Percentiles rank a stretch among this genome's conserved stretches.
phyloP scores from a whole-genome alignment of 2,113 vertebrate genomes.

The Neopipo cinnamomea region DNA sequence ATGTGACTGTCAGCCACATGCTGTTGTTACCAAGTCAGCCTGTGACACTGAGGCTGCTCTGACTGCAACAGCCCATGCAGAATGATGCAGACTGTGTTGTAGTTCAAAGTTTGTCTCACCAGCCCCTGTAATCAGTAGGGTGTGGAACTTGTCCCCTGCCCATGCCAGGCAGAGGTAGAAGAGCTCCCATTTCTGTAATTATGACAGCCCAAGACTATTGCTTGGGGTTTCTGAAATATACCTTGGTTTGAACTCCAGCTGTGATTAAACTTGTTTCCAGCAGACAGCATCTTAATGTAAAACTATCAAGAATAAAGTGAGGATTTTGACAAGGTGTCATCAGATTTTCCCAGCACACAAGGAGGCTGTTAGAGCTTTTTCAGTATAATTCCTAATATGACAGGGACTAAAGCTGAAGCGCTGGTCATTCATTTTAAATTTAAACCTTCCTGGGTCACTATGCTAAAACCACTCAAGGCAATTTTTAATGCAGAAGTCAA shows the following conservation, averaged over 20 bases:
- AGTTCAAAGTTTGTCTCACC: background rate
- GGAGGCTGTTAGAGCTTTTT: background rate
- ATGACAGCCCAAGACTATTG: background rate
- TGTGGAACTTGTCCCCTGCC: background rate
- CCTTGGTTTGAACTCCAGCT: background rate
- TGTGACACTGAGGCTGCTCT: background rate
- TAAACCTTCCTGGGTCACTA: background rate
- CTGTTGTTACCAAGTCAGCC: background rate
- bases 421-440: background rate
- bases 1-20: fast-evolving
- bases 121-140: background rate
- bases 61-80: background rate
- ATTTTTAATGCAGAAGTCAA: background rate
- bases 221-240: background rate
- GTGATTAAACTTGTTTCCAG: background rate
- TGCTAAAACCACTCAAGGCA: background rate
- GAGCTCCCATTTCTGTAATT: background rate
- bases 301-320: background rate
- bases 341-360: background rate
- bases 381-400: background rate
- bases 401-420: background rate
- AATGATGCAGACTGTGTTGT: too few species aligned
- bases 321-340: constrained; percentile 10
- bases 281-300: background rate
- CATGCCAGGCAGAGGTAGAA: background rate